These are phyloP conservation scores for Pocillopora grandis DNA, from an alignment of 92 coral and sea anemone genomes.

Conservation along the genomic window DNA sequence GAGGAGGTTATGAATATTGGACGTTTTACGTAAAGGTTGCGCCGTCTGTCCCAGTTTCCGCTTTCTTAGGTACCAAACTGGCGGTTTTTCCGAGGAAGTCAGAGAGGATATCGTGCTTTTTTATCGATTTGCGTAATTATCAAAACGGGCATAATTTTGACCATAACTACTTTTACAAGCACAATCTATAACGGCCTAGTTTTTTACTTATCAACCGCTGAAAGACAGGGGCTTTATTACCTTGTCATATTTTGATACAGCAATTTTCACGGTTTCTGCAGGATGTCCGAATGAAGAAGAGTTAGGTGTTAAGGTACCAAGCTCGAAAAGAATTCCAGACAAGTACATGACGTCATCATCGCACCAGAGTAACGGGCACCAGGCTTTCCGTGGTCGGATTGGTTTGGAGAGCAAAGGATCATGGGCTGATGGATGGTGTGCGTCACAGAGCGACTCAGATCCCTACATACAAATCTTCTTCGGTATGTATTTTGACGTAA, in stretches of 20 bases:
- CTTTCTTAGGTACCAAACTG: no score
- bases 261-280: neutral
- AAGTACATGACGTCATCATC: constrained; percentile 33
- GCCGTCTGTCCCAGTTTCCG: no score
- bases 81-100: no score
- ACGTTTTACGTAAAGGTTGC: no score
- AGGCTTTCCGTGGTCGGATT: constrained; percentile 37
- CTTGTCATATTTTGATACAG: neutral
- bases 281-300: constrained; percentile 18
- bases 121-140: no score
- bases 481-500: neutral
- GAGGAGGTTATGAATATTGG: no score
- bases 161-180: no score
- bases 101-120: no score
- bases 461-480: constrained; percentile 34
- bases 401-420: constrained; percentile 23
- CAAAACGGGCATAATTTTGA: no score
- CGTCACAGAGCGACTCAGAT: constrained; percentile 1
- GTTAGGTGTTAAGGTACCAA: constrained; percentile 26
- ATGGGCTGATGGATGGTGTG: constrained; percentile 28
- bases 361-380: constrained; percentile 9
- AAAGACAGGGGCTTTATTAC: no score
- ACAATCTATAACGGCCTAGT: no score
- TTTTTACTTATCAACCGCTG: no score
- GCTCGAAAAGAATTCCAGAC: constrained; percentile 24